Conservation (phyloP, 2,888 invertebrate species). For the Mythimna vitellina region DNA sequence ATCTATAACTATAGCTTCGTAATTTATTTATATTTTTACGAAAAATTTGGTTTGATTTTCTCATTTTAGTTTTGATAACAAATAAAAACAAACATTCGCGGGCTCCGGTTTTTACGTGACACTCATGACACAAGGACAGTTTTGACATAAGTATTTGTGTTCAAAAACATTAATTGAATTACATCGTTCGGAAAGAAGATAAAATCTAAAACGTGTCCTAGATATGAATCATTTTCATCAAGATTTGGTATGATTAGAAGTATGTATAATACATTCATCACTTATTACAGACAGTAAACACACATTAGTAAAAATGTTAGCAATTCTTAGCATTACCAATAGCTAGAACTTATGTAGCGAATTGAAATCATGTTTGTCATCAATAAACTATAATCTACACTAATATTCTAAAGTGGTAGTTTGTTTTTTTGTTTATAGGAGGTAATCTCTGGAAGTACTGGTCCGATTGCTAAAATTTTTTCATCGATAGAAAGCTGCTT, state of each 20-base stretch:
- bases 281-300: neutral
- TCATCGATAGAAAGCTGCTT: too few relatives aligned
- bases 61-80: slow-evolving; percentile 32
- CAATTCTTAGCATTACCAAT: too few relatives aligned
- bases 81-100: slow-evolving; percentile 52
- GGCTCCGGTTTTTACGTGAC: slow-evolving; percentile 1
- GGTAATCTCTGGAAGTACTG: too few relatives aligned
- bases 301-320: neutral
- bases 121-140: neutral
- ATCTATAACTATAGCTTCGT: slow-evolving; percentile 61
- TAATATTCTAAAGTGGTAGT: too few relatives aligned
- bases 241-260: neutral
- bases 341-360: too few relatives aligned
- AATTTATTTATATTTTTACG: slow-evolving; percentile 52
- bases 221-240: neutral
- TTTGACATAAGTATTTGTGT: slow-evolving; percentile 19
- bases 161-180: slow-evolving; percentile 10
- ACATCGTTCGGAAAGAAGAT: slow-evolving; percentile 18
- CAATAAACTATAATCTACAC: too few relatives aligned
- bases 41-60: slow-evolving; percentile 28
- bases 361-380: too few relatives aligned
- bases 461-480: too few relatives aligned
- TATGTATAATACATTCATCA: neutral
- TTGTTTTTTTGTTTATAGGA: too few relatives aligned
- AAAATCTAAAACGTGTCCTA: neutral